Percentiles rank a stretch among this genome's conserved stretches.
phyloP scores from a whole-genome alignment of 1,140 invertebrate genomes.

The Ceratoteleas bidentatus region DNA sequence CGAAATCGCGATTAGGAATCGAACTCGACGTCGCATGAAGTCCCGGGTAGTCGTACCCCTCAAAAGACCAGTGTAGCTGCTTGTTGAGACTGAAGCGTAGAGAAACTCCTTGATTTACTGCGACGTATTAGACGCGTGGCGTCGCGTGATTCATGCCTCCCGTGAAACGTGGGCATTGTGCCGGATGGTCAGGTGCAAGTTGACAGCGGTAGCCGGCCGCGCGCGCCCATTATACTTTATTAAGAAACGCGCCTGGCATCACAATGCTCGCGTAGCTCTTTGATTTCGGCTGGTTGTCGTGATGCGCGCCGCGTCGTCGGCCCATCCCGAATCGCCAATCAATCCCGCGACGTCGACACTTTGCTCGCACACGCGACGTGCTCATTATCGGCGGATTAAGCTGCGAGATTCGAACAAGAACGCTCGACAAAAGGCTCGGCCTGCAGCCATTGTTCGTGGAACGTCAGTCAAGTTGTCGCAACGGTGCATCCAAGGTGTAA shows the following conservation, averaged over 20 bases:
- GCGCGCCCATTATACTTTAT: constrained; percentile 63
- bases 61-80: no score
- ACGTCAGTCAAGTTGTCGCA: constrained; percentile 13
- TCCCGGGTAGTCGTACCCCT: no score
- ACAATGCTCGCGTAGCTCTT: constrained; percentile 46
- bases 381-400: constrained; percentile 50
- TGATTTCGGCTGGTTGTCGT: constrained; percentile 42
- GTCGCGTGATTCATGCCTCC: constrained; percentile 58
- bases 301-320: constrained; percentile 49
- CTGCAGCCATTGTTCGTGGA: constrained; percentile 12
- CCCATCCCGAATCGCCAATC: constrained; percentile 54
- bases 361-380: constrained; percentile 62
- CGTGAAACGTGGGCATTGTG: constrained; percentile 54
- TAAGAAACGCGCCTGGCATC: constrained; percentile 61
- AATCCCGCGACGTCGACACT: constrained; percentile 30
- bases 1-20: constrained; percentile 14
- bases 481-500: background rate
- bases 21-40: constrained; percentile 21
- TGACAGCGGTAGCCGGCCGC: constrained; percentile 56
- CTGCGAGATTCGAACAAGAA: constrained; percentile 6
- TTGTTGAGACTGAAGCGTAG: no score
- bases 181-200: constrained; percentile 64
- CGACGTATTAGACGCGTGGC: constrained; percentile 63
- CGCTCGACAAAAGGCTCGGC: constrained; percentile 17
- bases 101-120: constrained; percentile 60